phyloP scores from a whole-genome alignment of 2,888 invertebrate species.

The Hedya salicella region DNA sequence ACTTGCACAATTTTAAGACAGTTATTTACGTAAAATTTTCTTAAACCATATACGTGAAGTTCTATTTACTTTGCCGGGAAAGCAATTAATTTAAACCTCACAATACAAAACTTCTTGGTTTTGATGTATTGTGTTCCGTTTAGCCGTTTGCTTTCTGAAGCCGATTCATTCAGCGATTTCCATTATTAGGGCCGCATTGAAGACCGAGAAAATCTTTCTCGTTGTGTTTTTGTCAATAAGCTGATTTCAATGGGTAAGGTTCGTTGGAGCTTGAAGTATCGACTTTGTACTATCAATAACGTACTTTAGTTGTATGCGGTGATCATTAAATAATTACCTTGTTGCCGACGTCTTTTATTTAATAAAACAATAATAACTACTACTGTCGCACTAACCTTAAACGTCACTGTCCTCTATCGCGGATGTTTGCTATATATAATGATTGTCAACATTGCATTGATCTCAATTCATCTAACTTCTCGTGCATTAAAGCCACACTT shows the following conservation, averaged over 20 bases:
- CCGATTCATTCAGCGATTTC: slow-evolving; percentile 75
- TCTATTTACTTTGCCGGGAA: slow-evolving; percentile 68
- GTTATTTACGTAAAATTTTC: slow-evolving; percentile 48
- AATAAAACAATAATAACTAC: too few species aligned
- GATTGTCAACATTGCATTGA: too few species aligned
- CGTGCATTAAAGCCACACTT: too few species aligned
- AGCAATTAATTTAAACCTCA: slow-evolving; percentile 80
- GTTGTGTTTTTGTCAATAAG: slow-evolving; percentile 53
- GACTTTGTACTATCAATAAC: neutral
- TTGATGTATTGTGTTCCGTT: slow-evolving; percentile 78
- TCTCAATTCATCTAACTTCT: too few species aligned
- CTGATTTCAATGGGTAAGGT: slow-evolving; percentile 25
- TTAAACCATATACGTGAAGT: slow-evolving; percentile 59
- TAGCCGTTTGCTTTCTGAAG: slow-evolving; percentile 76
- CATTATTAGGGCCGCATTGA: slow-evolving; percentile 78
- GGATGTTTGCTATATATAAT: too few species aligned
- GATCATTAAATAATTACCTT: neutral
- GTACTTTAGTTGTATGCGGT: neutral
- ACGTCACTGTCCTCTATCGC: too few species aligned
- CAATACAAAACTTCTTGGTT: slow-evolving; percentile 79
- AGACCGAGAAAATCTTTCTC: slow-evolving; percentile 60
- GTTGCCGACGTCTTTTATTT: neutral
- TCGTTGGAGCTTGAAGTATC: neutral
- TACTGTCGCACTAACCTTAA: too few species aligned
- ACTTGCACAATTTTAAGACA: neutral